Base-by-base conservation (phyloP, 2,888 invertebrate species). In the Leptinotarsa tumamoca region DNA sequence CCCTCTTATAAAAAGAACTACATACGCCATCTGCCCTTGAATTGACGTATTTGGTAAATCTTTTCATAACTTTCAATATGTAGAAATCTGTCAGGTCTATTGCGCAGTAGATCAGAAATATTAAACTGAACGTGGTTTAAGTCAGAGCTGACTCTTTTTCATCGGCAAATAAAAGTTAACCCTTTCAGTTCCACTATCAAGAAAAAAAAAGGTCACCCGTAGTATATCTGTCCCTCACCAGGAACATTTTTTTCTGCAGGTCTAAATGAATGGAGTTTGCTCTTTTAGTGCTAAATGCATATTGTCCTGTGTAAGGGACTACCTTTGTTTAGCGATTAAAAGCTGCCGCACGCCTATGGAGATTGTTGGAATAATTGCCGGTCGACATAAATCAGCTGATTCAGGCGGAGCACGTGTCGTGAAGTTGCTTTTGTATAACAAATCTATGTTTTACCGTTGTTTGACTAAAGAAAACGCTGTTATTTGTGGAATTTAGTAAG, bases 251-350 rank as follows among this genome's bases (percentile, higher is more conserved):
- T 67, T 67, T 67, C 67, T 67, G 67, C 43, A 67, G 67, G 67
- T 67, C 50, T 67, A 67, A 67, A 67, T 67, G 67, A 67, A 67
- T 50, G 50, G 27, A 43, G 67, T 67, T 67, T 67, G 67, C 67
- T 33, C 50, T 67, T 27, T 67, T 43, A 67, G 67, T 50, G 67
- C 27, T 67, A 67, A 67, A 43, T 67, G 67, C 67, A 67, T 67
- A 43, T 67, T 67, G 67, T 67, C 43, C 67, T 43, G 67, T 67
- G 67, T 67, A 67, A 67, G n/a, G 67, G 67, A 67, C 67, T 33
- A 67, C 43, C 67, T 67, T 67, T 67, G 17, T 67, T 67, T 67
- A 67, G 43, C 67, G 21, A 67, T 67, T 67, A 43, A 67, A 67
- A 67, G 27, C 67, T 33, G 18, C 49, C 50, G 54, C 54, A 54